Conservation (phyloP, 2,113 vertebrate species). For the Catharus fuscescens region DNA sequence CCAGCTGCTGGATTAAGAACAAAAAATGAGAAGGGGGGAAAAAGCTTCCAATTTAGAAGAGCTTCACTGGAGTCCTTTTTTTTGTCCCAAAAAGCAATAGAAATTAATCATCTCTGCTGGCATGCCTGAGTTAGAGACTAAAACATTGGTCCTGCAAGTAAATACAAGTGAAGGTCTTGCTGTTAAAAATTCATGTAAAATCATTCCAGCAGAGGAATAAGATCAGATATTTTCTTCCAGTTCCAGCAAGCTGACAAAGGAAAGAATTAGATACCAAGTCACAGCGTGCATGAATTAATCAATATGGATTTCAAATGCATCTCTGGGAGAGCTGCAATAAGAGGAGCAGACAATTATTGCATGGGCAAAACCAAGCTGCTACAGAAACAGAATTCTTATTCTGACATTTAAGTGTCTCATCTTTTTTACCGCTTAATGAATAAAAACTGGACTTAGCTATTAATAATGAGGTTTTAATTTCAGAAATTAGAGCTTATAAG, state of each 20-base stretch:
- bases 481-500: background rate
- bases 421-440: background rate
- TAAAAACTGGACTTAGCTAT: background rate
- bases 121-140: background rate
- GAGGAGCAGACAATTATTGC: background rate
- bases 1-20: background rate
- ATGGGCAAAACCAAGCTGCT: background rate
- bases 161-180: background rate
- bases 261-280: background rate
- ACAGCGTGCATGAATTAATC: slow-evolving; percentile 16
- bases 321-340: background rate
- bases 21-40: accelerated
- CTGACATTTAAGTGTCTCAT: background rate
- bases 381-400: background rate
- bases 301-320: slow-evolving; percentile 15
- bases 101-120: slow-evolving; percentile 10
- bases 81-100: background rate
- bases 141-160: slow-evolving; percentile 15
- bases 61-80: background rate
- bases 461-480: slow-evolving; percentile 7
- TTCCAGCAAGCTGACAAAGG: slow-evolving; percentile 1
- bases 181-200: slow-evolving; percentile 21
- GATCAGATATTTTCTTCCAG: slow-evolving; percentile 12
- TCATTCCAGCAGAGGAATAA: background rate
- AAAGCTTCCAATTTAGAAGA: background rate